phyloP scores from a whole-genome alignment of 2,888 invertebrate genomes.

The Oxycera nigricornis region DNA sequence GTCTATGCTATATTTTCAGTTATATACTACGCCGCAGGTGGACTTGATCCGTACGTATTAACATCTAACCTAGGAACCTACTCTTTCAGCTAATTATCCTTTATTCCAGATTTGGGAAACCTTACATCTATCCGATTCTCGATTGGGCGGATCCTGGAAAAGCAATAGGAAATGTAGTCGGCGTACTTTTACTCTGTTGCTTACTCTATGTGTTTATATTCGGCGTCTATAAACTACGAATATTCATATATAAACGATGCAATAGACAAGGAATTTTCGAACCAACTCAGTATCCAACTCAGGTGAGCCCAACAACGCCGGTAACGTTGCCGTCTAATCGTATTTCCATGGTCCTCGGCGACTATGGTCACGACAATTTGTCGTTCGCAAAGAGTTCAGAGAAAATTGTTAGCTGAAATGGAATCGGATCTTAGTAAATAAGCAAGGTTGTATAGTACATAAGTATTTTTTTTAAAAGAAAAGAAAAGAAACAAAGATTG shows the following conservation, averaged over 20 bases:
- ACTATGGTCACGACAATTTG: constrained; percentile 57
- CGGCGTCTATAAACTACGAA: constrained; percentile 57
- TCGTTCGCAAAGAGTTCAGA: constrained; percentile 51
- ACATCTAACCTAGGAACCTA: too few relatives aligned
- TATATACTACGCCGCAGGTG: constrained; percentile 70
- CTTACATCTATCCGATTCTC: constrained; percentile 76
- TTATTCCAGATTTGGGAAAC: constrained; percentile 65
- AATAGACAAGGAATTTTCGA: constrained; percentile 52
- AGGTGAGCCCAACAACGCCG: background rate
- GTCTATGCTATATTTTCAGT: constrained; percentile 66
- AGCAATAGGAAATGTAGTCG: constrained; percentile 54
- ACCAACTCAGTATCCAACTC: constrained; percentile 51
- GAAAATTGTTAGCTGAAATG: constrained; percentile 13
- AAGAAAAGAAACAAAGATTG: too few relatives aligned
- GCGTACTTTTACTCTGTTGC: constrained; percentile 55
- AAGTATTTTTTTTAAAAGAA: background rate
- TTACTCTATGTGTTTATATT: constrained; percentile 57
- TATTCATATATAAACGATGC: constrained; percentile 53
- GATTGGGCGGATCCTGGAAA: constrained; percentile 74
- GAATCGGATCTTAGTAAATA: background rate
- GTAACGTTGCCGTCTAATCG: constrained; percentile 54
- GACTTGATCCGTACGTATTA: constrained; percentile 63
- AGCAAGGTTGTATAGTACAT: background rate
- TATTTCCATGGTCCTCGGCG: constrained; percentile 60
- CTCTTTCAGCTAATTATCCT: too few relatives aligned